Conservation (phyloP, 2,113 vertebrate genomes). For the Turnix velox region DNA sequence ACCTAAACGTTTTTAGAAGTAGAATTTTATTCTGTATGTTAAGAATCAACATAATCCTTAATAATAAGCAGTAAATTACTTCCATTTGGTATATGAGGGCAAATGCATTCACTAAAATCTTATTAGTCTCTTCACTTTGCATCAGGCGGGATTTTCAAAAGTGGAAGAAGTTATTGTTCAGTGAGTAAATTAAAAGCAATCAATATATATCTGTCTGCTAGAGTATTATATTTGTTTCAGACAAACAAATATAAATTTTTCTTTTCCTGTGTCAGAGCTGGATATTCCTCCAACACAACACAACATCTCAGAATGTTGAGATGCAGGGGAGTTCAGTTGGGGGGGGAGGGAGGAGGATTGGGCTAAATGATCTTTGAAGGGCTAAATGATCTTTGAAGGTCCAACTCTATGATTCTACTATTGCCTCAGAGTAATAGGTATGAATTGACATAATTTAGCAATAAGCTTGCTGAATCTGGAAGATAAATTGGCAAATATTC, state of each 20-base stretch:
- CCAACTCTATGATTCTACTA: too few relatives aligned
- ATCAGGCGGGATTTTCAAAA: background rate
- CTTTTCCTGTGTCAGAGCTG: accelerated
- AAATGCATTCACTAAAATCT: background rate
- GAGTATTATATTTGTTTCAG: background rate
- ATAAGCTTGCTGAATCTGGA: background rate
- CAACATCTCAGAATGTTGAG: background rate
- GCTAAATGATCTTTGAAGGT: too few relatives aligned
- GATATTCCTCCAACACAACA: background rate
- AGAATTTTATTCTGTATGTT: background rate
- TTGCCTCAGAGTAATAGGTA: background rate
- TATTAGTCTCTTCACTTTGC: background rate
- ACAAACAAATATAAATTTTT: background rate
- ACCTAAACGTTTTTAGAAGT: background rate
- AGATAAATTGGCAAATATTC: background rate
- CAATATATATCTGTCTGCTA: background rate
- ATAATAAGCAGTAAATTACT: background rate
- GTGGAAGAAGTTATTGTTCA: background rate
- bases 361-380: too few relatives aligned
- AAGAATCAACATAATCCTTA: background rate
- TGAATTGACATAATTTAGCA: background rate
- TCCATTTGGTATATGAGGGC: background rate
- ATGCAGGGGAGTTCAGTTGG: too few relatives aligned
- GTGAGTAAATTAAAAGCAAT: background rate
- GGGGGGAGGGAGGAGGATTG: too few relatives aligned